These are phyloP conservation scores for Protosalanx chinensis DNA, from an alignment of 2,797 vertebrate species.

Conservation along the genomic window DNA sequence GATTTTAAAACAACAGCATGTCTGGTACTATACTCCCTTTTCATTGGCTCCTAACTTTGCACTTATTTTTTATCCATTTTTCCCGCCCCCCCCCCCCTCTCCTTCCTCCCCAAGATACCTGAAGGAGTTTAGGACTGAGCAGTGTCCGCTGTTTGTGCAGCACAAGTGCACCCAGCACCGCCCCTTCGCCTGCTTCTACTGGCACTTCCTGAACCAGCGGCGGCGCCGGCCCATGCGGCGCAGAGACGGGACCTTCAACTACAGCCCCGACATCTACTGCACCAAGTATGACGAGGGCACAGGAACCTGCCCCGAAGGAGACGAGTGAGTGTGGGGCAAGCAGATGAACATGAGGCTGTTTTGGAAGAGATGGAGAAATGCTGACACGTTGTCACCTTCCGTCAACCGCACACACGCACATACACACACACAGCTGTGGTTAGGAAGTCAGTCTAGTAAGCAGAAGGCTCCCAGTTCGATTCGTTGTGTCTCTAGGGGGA, in stretches of 20 bases:
- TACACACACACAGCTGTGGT: background rate
- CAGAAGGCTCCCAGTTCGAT: too few species aligned
- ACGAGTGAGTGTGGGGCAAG: slow-evolving; percentile 86
- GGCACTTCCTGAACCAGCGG: slow-evolving; percentile 98
- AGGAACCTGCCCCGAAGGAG: slow-evolving; percentile 93
- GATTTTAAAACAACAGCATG: too few species aligned
- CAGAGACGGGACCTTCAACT: slow-evolving; percentile 96
- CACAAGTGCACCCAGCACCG: slow-evolving; percentile 98
- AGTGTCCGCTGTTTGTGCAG: slow-evolving; percentile 96
- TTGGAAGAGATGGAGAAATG: background rate
- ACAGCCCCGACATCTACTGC: slow-evolving; percentile 98
- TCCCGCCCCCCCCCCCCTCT: background rate
- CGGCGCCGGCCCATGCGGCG: slow-evolving; percentile 91
- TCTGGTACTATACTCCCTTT: too few species aligned
- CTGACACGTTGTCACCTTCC: background rate
- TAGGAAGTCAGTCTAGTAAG: too few species aligned
- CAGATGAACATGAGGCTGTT: background rate
- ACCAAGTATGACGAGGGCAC: slow-evolving; percentile 97
- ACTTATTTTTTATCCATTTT: too few species aligned
- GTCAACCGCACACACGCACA: background rate
- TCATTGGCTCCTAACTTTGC: too few species aligned
- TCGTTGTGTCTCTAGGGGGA: too few species aligned
- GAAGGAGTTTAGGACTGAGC: slow-evolving; percentile 98
- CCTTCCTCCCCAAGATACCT: slow-evolving; percentile 81
- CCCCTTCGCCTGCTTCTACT: slow-evolving; percentile 97